These are phyloP conservation scores for Alectoris magna DNA, from an alignment of 2,797 vertebrate species.

Conservation along the genomic window DNA sequence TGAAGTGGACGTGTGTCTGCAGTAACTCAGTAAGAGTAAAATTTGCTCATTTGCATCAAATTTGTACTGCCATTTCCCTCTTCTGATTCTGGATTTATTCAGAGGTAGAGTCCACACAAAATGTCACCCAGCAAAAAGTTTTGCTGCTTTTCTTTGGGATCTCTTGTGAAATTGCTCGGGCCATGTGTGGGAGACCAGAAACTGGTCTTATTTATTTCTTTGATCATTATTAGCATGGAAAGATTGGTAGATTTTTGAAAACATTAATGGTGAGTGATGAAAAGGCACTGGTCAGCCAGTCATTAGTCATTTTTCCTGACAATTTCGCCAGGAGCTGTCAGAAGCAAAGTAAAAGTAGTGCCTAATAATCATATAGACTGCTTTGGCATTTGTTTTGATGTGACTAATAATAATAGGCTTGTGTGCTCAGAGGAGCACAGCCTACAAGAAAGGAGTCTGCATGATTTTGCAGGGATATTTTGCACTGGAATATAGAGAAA, in stretches of 20 bases:
- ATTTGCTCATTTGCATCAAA: background rate
- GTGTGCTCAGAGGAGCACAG: background rate
- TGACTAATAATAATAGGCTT: background rate
- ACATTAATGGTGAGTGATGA: background rate
- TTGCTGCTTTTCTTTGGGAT: background rate
- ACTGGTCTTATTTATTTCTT: background rate
- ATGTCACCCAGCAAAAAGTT: background rate
- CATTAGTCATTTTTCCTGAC: conserved; percentile 19
- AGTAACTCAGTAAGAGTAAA: background rate
- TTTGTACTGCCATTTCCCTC: background rate
- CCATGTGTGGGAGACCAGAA: background rate
- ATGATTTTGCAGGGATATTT: conserved; percentile 16
- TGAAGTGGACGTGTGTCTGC: background rate
- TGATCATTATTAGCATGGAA: background rate
- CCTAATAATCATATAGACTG: background rate
- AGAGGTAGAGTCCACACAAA: background rate
- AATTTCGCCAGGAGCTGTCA: background rate
- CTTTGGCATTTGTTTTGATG: background rate
- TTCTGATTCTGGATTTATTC: background rate
- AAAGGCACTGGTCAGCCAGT: conserved; percentile 8
- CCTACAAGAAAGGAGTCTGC: conserved; percentile 9
- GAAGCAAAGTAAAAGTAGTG: conserved; percentile 20
- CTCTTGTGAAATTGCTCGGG: background rate
- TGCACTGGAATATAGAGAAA: background rate
- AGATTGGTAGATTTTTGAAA: background rate